Percentiles rank a stretch among this genome's conserved stretches.
Conservation (phyloP, 2,888 invertebrate species). For the Spodoptera exigua region DNA sequence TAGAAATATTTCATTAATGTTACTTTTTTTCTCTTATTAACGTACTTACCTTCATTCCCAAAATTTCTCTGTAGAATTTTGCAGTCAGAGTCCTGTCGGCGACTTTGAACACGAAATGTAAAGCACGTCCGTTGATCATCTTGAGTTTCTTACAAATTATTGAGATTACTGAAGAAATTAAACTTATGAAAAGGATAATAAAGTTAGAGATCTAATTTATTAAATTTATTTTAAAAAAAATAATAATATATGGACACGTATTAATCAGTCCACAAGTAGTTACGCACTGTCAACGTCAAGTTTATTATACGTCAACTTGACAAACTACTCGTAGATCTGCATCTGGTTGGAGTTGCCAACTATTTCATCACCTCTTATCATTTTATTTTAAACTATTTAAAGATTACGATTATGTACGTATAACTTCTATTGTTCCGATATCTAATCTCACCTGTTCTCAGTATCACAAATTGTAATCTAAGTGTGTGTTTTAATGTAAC, state of each 20-base stretch:
- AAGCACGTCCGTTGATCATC: constrained; percentile 92
- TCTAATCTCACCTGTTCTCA: constrained; percentile 11
- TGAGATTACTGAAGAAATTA: constrained; percentile 48
- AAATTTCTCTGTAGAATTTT: constrained; percentile 95
- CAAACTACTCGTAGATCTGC: constrained; percentile 3
- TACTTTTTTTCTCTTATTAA: not conserved
- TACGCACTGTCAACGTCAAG: constrained; percentile 30
- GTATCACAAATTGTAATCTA: no score
- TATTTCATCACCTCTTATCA: constrained; percentile 31
- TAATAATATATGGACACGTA: not conserved
- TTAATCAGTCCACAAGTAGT: constrained; percentile 3
- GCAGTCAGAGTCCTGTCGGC: constrained; percentile 95
- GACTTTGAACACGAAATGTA: constrained; percentile 99
- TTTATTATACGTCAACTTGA: constrained; percentile 27
- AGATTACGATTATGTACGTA: no score
- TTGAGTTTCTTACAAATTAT: constrained; percentile 50
- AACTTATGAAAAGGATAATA: not conserved
- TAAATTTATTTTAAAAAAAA: not conserved
- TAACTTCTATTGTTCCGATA: constrained; percentile 1
- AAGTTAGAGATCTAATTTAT: not conserved
- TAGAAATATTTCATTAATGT: not conserved
- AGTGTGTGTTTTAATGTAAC: no score
- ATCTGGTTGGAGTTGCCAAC: constrained; percentile 23
- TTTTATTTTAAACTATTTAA: not conserved
- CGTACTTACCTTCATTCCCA: constrained; percentile 99